These are phyloP conservation scores for Malurus elegans DNA, from an alignment of 2,113 vertebrate species.

Conservation along the genomic window DNA sequence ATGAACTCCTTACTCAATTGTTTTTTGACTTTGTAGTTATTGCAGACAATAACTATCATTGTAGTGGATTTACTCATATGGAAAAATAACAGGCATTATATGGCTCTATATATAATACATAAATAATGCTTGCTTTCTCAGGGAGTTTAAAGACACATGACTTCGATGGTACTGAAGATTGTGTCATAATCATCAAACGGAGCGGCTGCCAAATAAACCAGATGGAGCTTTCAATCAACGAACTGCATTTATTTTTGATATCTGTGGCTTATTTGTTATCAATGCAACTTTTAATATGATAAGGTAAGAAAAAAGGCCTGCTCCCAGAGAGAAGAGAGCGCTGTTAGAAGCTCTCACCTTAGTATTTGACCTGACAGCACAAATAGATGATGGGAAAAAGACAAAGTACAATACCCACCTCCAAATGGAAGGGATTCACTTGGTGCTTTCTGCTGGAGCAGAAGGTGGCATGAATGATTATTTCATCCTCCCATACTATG, in stretches of 20 bases:
- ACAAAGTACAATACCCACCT: not conserved
- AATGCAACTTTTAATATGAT: not conserved
- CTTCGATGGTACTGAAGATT: not conserved
- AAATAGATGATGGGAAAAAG: not conserved
- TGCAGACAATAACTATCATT: not conserved
- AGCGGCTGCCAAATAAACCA: slow-evolving; percentile 36
- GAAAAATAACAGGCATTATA: not conserved
- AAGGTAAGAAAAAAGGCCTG: not conserved
- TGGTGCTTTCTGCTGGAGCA: not conserved
- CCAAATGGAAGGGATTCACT: not conserved
- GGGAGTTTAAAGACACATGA: not conserved
- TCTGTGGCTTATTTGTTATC: slow-evolving; percentile 14
- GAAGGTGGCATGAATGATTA: not conserved
- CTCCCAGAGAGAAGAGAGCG: not conserved
- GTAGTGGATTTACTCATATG: not conserved
- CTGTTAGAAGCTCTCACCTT: not conserved
- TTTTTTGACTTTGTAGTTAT: not conserved
- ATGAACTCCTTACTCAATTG: fast-evolving
- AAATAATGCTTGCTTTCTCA: not conserved
- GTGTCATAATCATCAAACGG: not conserved
- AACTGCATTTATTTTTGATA: slow-evolving; percentile 28
- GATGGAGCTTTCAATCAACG: slow-evolving; percentile 42
- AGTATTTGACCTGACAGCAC: not conserved
- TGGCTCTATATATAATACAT: not conserved
- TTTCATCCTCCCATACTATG: not conserved